These are phyloP conservation scores for Chaetura pelagica DNA, from an alignment of 2,113 vertebrate species.

Conservation along the genomic window DNA sequence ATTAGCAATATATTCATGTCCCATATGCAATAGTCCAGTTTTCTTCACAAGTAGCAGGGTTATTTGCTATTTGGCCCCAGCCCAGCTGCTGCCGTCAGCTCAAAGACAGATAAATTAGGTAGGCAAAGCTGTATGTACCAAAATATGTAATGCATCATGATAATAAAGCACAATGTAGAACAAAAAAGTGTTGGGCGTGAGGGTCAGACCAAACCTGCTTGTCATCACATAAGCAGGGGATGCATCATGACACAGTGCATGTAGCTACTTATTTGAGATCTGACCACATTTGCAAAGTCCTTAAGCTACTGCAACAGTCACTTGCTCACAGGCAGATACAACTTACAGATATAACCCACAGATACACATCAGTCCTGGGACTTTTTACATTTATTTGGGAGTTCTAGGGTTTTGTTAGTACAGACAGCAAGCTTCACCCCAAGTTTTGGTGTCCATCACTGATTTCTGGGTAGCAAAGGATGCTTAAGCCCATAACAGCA, in stretches of 20 bases:
- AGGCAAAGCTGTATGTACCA: neutral
- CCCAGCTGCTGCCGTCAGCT: neutral
- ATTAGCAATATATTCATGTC: neutral
- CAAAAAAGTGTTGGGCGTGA: neutral
- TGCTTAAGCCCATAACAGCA: accelerated
- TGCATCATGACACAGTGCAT: neutral
- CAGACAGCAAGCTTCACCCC: neutral
- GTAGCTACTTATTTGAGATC: neutral
- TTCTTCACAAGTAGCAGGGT: neutral
- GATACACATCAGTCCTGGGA: neutral
- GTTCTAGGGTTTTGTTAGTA: neutral
- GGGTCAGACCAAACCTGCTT: neutral
- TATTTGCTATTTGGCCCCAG: neutral
- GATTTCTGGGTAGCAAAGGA: neutral
- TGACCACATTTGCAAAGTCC: neutral
- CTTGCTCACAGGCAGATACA: neutral
- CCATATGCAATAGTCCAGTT: neutral
- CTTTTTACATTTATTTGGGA: neutral
- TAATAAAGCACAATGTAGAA: neutral
- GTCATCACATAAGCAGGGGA: neutral
- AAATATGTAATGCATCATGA: neutral
- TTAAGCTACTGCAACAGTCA: neutral
- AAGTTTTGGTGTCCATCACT: neutral
- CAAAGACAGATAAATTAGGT: neutral
- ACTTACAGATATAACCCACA: neutral